Evolutionary conservation across 2,113 vertebrate species (phyloP), one percentile per base, ranked within the genome.

Genomic region (Tragelaphus scriptus): DNA sequence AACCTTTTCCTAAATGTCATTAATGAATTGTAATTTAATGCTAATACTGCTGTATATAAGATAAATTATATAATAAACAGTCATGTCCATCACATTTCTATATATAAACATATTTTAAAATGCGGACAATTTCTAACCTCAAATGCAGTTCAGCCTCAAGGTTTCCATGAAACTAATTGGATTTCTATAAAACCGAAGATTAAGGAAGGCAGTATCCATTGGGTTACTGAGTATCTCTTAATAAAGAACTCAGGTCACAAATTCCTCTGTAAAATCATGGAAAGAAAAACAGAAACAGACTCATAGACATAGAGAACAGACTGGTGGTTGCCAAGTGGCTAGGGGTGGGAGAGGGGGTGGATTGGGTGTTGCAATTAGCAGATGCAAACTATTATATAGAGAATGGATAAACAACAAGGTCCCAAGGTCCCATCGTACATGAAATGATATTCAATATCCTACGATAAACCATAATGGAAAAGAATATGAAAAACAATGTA

Each of bases 121-220:
- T 89, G 58, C 49, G 28, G 26, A 36, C 82, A 58, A 84, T 90
- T 90, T 65, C 75, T 12, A 25, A 68, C 17, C 40, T 92, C 63
- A 92, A 65, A 92, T 81, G 25, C 36, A 93, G 19, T 53, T 95
- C 19, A 92, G 30, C 15, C 21, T 96, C 68, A 77, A 81, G 40
- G 21, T 82, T 93, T 90, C 47, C 28, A 11, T 32, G 85, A 90
- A 96, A 85, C 21, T 32, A 91, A 93, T 0, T 90, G 6, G 44
- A 71, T 91, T 96, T 95, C 65, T 55, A 77, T 25, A 94, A 94
- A 94, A 56, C 4, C n/a, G 81, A 92, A 93, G 30, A 28, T 58
- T 81, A 80, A 86, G 32, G 58, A 47, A 84, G 14, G 17, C 15
- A 81, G 47, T 90, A 81, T 14, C 71, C 7, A 49, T 65, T 68